Conservation (phyloP, 2,113 vertebrate genomes). For the Capricornis sumatraensis region DNA sequence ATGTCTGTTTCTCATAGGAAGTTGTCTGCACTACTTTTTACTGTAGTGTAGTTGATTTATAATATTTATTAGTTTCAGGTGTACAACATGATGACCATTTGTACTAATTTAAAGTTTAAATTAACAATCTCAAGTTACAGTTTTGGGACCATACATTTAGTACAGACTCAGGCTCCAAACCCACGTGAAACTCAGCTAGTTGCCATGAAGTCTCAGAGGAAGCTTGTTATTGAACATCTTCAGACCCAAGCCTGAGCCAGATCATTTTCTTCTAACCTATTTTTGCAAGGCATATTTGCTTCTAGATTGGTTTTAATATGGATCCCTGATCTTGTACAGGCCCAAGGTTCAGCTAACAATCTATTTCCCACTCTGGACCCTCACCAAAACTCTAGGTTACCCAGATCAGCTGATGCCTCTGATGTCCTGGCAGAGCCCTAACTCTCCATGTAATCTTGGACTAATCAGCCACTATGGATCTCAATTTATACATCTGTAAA, state of each 20-base stretch:
- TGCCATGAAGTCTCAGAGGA: background rate
- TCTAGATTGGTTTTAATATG: background rate
- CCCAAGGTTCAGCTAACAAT: background rate
- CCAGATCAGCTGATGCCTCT: background rate
- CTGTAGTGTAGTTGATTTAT: background rate
- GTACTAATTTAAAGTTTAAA: background rate
- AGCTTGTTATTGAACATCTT: conserved; percentile 14
- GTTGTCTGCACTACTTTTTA: background rate
- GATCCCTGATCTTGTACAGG: background rate
- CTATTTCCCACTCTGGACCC: background rate
- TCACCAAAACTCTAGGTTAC: background rate
- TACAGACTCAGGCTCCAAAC: background rate
- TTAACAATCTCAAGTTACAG: background rate
- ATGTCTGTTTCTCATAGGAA: background rate
- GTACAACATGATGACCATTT: background rate
- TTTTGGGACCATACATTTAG: background rate
- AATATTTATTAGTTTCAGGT: background rate
- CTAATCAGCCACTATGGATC: background rate
- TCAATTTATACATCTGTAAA: background rate
- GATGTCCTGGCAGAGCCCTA: background rate
- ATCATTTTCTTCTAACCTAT: conserved; percentile 9
- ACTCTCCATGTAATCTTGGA: background rate
- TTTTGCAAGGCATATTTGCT: background rate
- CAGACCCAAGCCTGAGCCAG: background rate
- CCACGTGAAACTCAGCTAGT: background rate